phyloP scores from a whole-genome alignment of 2,113 vertebrate species.

The Scalopus aquaticus region DNA sequence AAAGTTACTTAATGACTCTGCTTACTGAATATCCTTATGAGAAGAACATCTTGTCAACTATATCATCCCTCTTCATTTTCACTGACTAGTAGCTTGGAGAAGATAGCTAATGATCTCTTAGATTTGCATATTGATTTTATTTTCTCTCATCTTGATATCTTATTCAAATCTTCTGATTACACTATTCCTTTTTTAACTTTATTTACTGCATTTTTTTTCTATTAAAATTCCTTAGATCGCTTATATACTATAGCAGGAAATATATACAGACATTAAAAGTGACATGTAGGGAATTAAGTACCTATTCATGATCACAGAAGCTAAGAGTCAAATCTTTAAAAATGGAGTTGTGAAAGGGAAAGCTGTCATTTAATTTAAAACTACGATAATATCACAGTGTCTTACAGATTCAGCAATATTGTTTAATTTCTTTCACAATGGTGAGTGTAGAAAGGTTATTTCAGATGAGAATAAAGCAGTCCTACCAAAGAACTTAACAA shows the following conservation, averaged over 20 bases:
- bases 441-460: neutral
- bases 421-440: neutral
- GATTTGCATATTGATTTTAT: neutral
- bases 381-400: neutral
- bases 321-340: slow-evolving; percentile 13
- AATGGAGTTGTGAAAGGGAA: neutral
- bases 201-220: neutral
- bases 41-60: neutral
- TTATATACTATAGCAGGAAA: neutral
- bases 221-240: neutral
- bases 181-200: neutral
- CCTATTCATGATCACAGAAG: neutral
- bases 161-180: neutral
- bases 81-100: neutral
- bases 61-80: neutral
- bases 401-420: neutral
- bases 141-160: neutral
- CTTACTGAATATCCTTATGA: neutral
- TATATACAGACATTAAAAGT: neutral
- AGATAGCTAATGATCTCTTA: neutral
- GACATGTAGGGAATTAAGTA: neutral
- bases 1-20: neutral
- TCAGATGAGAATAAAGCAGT: neutral
- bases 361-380: neutral
- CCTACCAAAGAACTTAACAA: neutral